Base-by-base conservation (phyloP, 2,797 vertebrate species). In the Galago senegalensis region DNA sequence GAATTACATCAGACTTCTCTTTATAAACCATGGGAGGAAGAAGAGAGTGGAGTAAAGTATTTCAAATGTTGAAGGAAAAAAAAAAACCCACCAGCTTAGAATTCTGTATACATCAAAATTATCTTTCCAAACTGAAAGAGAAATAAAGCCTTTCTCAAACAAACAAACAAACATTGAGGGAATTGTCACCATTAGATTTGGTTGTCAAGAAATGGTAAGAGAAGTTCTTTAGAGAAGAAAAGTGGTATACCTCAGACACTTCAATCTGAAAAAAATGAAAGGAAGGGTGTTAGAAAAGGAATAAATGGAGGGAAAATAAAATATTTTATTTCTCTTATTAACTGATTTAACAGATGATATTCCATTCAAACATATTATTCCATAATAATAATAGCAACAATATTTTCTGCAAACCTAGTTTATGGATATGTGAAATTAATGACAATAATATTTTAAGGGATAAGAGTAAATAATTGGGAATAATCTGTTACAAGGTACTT, bases 311-410 rank as follows among this genome's bases (percentile, higher is more conserved):
- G 5, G 31, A 70, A 94, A 72, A 75, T 40, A 84, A 81, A 84
- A 72, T 61, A 63, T 70, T 80, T 95, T 60, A 63, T 70, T 76
- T 95, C 80, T 75, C 31, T 37, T 87, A 37, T 69, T 87, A 83
- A 7, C 18, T 92, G 46, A 70, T 56, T 25, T 75, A 89, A 85
- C 29, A 82, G 67, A 86, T 56, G 65, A 69, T 16, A 53, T 25
- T 75, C 43, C 34, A 12, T n/a, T 90, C 31, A 84, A 80, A 67
- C 49, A 53, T 53, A 53, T 16, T 53, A 53, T 53, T 53, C 49
- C 49, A 16, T 16, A 53, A 65, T 91, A 73, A 65, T 83, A 49
- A 82, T 43, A 82, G 27, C 27, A 77, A 70, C 17, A 25, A n/a
- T 53, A 7, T 79, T 82, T 87, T n/a, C 18, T 63, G 89, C 46